A percentile compares a stretch with the other conserved stretches of the same genome.
These are phyloP conservation scores for Nematolebias whitei DNA, from an alignment of 2,113 vertebrate genomes.

Conservation along the genomic window DNA sequence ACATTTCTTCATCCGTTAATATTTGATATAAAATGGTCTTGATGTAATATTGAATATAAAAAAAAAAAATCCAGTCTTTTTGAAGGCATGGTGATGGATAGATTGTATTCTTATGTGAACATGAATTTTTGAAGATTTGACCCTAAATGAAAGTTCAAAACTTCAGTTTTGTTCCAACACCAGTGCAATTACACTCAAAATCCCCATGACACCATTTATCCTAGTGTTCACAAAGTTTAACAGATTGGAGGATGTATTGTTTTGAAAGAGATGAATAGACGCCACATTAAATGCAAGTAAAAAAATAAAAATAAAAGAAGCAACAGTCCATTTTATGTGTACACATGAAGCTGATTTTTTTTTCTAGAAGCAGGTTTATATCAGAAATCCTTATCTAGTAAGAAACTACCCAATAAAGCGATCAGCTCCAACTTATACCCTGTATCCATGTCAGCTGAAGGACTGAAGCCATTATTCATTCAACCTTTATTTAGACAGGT, in stretches of 20 bases:
- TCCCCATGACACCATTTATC: slow-evolving; percentile 16
- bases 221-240: slow-evolving; percentile 57
- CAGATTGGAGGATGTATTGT: slow-evolving; percentile 47
- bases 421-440: slow-evolving; percentile 68
- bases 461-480: no score
- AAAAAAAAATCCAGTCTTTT: neutral
- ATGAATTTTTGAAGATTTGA: neutral
- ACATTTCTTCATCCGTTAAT: neutral
- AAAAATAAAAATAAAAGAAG: slow-evolving; percentile 74
- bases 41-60: no score
- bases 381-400: slow-evolving; percentile 80
- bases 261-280: slow-evolving; percentile 73
- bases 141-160: no score
- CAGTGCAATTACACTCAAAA: no score
- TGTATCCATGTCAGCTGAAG: no score
- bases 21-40: neutral
- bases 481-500: no score
- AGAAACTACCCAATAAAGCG: slow-evolving; percentile 81
- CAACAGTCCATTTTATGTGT: slow-evolving; percentile 83
- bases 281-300: slow-evolving; percentile 86
- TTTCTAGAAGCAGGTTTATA: no score
- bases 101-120: neutral
- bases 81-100: neutral
- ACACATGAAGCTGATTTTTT: slow-evolving; percentile 72
- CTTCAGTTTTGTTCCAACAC: neutral